These are phyloP conservation scores for Acrobasis consociella DNA, from an alignment of 2,888 invertebrate species.

Conservation along the genomic window DNA sequence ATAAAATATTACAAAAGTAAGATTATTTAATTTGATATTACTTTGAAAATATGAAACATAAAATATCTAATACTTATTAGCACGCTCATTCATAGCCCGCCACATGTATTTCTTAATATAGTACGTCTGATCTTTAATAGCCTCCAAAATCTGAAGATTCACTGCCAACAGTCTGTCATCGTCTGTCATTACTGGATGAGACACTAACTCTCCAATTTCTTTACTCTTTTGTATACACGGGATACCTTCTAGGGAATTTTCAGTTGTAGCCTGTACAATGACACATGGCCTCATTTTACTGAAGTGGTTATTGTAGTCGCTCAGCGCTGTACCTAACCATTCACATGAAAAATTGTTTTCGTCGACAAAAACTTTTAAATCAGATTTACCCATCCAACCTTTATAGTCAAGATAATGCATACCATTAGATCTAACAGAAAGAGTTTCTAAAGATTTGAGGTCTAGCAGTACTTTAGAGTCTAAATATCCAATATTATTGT, in stretches of 20 bases:
- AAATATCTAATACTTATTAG: neutral
- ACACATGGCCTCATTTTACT: slow-evolving; percentile 61
- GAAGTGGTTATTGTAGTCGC: slow-evolving; percentile 61
- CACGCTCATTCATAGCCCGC: slow-evolving; percentile 26
- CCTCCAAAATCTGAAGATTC: slow-evolving; percentile 65
- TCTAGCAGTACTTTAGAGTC: slow-evolving; percentile 65
- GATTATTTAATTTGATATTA: neutral
- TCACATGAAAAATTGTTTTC: slow-evolving; percentile 64
- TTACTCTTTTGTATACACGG: slow-evolving; percentile 49
- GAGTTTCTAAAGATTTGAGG: slow-evolving; percentile 50
- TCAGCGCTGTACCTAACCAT: slow-evolving; percentile 61
- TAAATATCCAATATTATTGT: slow-evolving; percentile 52
- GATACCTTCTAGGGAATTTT: slow-evolving; percentile 61
- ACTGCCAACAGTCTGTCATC: slow-evolving; percentile 64
- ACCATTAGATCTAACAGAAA: slow-evolving; percentile 58
- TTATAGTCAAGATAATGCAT: slow-evolving; percentile 54
- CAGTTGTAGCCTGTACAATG: slow-evolving; percentile 34
- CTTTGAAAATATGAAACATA: neutral
- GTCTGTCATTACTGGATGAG: slow-evolving; percentile 33
- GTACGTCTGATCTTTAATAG: slow-evolving; percentile 61
- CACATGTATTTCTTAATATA: slow-evolving; percentile 48
- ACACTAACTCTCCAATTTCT: slow-evolving; percentile 29
- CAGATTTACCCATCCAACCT: slow-evolving; percentile 54
- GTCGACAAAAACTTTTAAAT: slow-evolving; percentile 59
- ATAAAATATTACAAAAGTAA: neutral